phyloP scores from a whole-genome alignment of 2,888 invertebrate species.

The Sussaba pulchella region DNA sequence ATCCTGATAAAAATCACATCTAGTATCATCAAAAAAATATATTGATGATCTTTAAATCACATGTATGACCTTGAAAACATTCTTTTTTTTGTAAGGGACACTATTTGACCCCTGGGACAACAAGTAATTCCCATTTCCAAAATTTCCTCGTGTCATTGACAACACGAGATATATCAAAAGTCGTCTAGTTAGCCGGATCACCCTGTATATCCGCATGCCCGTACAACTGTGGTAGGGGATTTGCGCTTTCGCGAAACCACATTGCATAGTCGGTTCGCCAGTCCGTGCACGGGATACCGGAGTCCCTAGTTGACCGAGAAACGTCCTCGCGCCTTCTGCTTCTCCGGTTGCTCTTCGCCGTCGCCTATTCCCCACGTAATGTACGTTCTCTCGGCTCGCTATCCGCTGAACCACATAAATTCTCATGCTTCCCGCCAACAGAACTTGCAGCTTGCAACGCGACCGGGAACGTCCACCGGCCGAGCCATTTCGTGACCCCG shows the following conservation, averaged over 20 bases:
- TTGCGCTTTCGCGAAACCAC: conserved; percentile 34
- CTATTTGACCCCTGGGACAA: too few relatives aligned
- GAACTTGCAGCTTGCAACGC: conserved; percentile 44
- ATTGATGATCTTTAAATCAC: too few relatives aligned
- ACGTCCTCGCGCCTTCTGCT: neutral
- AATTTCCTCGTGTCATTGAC: too few relatives aligned
- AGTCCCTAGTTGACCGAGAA: conserved; percentile 22
- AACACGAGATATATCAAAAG: too few relatives aligned
- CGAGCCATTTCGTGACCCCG: neutral
- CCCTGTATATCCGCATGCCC: neutral
- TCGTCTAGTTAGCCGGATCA: too few relatives aligned
- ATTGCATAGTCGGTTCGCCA: conserved; percentile 34
- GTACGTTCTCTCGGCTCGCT: conserved; percentile 44
- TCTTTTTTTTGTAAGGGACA: too few relatives aligned
- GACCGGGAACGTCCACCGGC: conserved; percentile 7
- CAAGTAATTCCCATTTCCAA: too few relatives aligned
- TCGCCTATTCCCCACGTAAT: conserved; percentile 49
- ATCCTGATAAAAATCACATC: too few relatives aligned
- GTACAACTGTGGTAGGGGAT: neutral
- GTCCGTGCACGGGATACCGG: conserved; percentile 31
- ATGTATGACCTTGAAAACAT: too few relatives aligned
- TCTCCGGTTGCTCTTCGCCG: neutral
- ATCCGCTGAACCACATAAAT: conserved; percentile 65
- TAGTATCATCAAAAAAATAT: too few relatives aligned
- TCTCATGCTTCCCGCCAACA: conserved; percentile 53